A percentile compares a stretch with the other conserved stretches of the same genome.
Conservation (phyloP, 2,888 invertebrate species). For the Vandiemenella viatica region DNA sequence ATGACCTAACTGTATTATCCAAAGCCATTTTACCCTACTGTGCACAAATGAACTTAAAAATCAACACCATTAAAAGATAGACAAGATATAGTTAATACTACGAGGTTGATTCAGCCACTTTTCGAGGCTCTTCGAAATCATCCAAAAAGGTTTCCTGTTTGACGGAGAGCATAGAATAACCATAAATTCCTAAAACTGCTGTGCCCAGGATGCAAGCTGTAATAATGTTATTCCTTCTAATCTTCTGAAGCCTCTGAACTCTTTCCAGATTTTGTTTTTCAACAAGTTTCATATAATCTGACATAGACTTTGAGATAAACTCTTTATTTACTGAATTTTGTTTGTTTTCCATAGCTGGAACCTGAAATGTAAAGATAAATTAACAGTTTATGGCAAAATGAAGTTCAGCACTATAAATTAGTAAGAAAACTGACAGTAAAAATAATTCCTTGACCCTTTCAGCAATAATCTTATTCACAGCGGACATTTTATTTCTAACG, state of each 20-base stretch:
- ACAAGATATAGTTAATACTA: not conserved
- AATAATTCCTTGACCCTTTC: too few species aligned
- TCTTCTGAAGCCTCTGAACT: constrained; percentile 45
- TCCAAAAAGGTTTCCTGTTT: constrained; percentile 87
- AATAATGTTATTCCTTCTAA: constrained; percentile 49
- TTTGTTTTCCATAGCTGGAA: too few species aligned
- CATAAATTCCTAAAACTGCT: constrained; percentile 62
- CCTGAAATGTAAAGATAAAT: too few species aligned
- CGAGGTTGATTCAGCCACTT: constrained; percentile 24
- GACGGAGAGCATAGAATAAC: constrained; percentile 71
- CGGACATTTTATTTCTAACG: too few species aligned
- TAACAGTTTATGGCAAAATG: too few species aligned
- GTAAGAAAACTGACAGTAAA: too few species aligned
- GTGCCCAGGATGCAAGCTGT: constrained; percentile 49
- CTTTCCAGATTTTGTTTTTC: constrained; percentile 61
- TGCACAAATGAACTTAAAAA: not conserved
- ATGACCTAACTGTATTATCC: constrained; percentile 12
- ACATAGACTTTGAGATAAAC: constrained; percentile 35
- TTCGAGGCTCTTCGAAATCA: constrained; percentile 75
- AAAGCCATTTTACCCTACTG: not conserved
- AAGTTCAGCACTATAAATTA: too few species aligned
- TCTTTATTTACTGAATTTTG: too few species aligned
- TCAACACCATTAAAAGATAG: not conserved
- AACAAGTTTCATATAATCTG: constrained; percentile 63
- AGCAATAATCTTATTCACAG: too few species aligned